Evolutionary conservation across 92 coral and sea anemone species (phyloP).

Genomic region (Palythoa caribaeorum): DNA sequence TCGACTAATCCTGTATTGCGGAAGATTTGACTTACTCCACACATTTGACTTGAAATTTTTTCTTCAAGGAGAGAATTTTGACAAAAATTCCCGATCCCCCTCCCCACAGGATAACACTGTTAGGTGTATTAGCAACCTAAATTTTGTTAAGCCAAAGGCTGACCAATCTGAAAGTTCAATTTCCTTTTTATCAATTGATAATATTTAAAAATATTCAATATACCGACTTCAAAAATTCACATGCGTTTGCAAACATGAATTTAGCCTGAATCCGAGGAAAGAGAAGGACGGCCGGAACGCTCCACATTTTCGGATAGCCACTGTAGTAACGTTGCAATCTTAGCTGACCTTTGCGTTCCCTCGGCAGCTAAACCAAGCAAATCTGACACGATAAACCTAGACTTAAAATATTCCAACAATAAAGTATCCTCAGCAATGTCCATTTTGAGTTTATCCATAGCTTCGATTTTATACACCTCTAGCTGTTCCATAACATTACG

Average conservation of each 20-base stretch:
- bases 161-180: background rate
- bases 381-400: constrained; percentile 68
- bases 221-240: background rate
- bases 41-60: too few relatives aligned
- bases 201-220: background rate
- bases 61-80: too few relatives aligned
- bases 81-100: too few relatives aligned
- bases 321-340: constrained; percentile 77
- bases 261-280: constrained; percentile 36
- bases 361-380: constrained; percentile 84
- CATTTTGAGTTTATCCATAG: constrained; percentile 31
- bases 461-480: constrained; percentile 71
- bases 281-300: constrained; percentile 50
- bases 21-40: too few relatives aligned
- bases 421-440: constrained; percentile 44
- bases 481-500: constrained; percentile 80
- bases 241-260: background rate
- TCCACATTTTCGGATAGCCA: constrained; percentile 96
- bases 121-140: too few relatives aligned
- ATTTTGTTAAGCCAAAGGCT: too few relatives aligned
- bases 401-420: constrained; percentile 71
- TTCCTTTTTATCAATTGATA: background rate
- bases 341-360: constrained; percentile 66
- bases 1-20: too few relatives aligned
- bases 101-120: too few relatives aligned